Base-by-base conservation (phyloP, 2,113 vertebrate genomes). In the Dasyprocta punctata region DNA sequence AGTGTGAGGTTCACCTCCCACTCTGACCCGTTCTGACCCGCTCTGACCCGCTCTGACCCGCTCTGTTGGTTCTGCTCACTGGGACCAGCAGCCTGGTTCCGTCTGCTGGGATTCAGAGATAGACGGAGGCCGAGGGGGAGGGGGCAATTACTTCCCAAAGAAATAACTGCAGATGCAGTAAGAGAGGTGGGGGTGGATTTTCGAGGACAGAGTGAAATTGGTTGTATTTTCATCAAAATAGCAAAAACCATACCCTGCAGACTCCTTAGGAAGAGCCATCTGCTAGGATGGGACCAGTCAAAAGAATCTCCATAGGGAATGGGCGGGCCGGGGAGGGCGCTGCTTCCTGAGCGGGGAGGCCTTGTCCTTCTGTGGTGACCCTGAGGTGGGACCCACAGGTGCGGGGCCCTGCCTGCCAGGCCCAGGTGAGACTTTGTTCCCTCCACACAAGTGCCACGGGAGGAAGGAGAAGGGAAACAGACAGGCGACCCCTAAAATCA, bases 361-460 rank as follows among this genome's bases (percentile, higher is more conserved):
- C 26, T 24, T 2, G 77, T 24, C 7, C 22, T 1, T 38, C 2
- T 2, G 67, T 28, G 83, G 24, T 61, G 60, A 30, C 26, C 3
- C 0, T 63, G 33, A 36, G 17, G 56, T 16, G 19, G 52, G 73
- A 38, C 1, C 4, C 78, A 91, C 20, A 7, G 75, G 56, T 82
- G n/a, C 11, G 41, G 1, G 77, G 14, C 19, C 38, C 91, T 7
- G 44, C 7, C 6, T 0, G 38, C 30, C 1, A 2, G 17, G 3
- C 54, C 82, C 69, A 7, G 1, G 78, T 1, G 1, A 38, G 24
- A 89, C 56, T 41, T 58, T 60, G n/a, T 61, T 28, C 28, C 56
- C 65, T 73, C 1, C 4, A 20, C 33, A 54, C 22, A 2, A 1
- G 24, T 20, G 0, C 24, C 24, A 0, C 6, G 10, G 49, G 58